Conservation (phyloP, 2,888 invertebrate genomes). For the Rapana venosa region DNA sequence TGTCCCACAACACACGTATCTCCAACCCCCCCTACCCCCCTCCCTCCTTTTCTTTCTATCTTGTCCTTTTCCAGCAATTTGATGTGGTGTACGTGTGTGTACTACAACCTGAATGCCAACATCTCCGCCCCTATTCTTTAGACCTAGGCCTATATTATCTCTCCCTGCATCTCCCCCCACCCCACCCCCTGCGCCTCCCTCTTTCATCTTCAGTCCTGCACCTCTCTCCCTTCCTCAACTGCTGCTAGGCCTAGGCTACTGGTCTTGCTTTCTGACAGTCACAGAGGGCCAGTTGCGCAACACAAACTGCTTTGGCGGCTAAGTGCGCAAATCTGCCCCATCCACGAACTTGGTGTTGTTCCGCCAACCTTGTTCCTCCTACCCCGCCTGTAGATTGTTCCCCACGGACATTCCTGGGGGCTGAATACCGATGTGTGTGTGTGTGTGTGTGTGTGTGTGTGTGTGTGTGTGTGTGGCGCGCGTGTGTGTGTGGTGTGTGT, state of each 20-base stretch:
- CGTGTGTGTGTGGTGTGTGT: neutral
- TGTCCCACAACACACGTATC: too few relatives aligned
- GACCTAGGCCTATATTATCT: too few relatives aligned
- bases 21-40: too few relatives aligned
- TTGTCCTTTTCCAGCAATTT: too few relatives aligned
- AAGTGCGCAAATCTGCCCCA: conserved; percentile 18
- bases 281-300: conserved; percentile 5
- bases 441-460: conserved; percentile 13
- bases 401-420: neutral
- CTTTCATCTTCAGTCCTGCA: neutral
- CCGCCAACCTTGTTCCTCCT: neutral
- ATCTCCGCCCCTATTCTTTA: too few relatives aligned
- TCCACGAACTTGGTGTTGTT: neutral
- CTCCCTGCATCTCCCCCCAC: neutral
- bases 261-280: neutral
- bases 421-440: neutral
- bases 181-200: neutral
- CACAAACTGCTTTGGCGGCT: conserved; percentile 18
- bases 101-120: too few relatives aligned
- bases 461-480: neutral
- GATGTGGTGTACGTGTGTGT: too few relatives aligned
- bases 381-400: neutral
- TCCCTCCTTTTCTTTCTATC: too few relatives aligned
- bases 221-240: neutral
- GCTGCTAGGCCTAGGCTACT: too few relatives aligned